A percentile compares a stretch with the other conserved stretches of the same genome.
Conservation (phyloP, 2,113 vertebrate species). For the Catharus bicknelli region DNA sequence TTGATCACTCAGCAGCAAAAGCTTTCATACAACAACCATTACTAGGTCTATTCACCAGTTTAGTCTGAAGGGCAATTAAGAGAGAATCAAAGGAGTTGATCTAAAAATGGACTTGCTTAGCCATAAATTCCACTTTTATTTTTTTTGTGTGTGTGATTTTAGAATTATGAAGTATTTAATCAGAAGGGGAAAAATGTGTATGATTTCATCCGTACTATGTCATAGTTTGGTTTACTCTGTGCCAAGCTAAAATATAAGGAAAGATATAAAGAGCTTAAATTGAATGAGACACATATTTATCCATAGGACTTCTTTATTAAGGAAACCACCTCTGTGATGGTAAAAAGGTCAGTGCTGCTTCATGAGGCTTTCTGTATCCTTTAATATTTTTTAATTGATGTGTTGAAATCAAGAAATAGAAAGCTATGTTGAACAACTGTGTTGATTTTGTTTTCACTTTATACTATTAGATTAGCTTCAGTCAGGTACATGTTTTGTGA, state of each 20-base stretch:
- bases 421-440: not conserved
- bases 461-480: slow-evolving; percentile 23
- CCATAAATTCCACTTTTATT: not conserved
- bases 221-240: not conserved
- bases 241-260: not conserved
- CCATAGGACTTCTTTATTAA: slow-evolving; percentile 2
- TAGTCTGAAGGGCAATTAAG: not conserved
- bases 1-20: not conserved
- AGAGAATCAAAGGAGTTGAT: not conserved
- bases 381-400: slow-evolving; percentile 19
- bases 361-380: not conserved
- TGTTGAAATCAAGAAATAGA: slow-evolving; percentile 25
- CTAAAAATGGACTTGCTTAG: not conserved
- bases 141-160: not conserved
- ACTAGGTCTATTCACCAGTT: not conserved
- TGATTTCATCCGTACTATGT: not conserved
- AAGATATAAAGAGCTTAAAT: slow-evolving; percentile 20
- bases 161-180: not conserved
- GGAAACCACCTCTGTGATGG: not conserved
- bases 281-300: not conserved
- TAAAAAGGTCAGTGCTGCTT: slow-evolving; percentile 4
- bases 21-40: not conserved
- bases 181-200: not conserved
- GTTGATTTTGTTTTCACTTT: not conserved
- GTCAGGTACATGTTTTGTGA: not conserved